Base-by-base conservation (phyloP, 2,797 vertebrate species). In the Nannoperca obscura region DNA sequence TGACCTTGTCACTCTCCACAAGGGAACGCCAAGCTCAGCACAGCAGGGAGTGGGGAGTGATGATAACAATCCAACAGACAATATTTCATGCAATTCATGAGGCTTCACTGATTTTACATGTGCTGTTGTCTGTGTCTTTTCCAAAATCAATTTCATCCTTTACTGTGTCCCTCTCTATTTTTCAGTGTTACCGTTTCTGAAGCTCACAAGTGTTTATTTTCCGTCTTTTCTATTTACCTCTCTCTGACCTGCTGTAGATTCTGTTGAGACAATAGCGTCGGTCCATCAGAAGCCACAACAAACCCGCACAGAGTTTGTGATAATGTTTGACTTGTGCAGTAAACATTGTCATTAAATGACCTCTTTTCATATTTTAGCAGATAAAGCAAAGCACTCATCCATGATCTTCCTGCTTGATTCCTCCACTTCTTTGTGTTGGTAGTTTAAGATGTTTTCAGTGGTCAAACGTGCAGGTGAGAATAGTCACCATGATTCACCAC, bases 261-360 rank as follows among this genome's bases (percentile, higher is more conserved):
- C 55, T 71, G 49, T 68, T 1, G 8, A 79, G 47, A 67, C 65
- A 70, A 63, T 19, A 20, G 11, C 62, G 1, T 47, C 14, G 71
- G 77, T 76, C 75, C 76, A 60, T 74, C 10, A 32, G 19, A 54
- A 66, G 17, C 53, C 57, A 60, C 42, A 49, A 19, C 34, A 78
- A 44, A 76, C 69, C 70, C 13, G 34, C 58, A 59, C 2, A 3
- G 8, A 55, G 55, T 46, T 47, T 50, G 14, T 38, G 50, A 4
- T 46, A 50, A 44, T 44, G 55, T 30, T 64, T 76, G 55, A 71
- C 53, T 47, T 40, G 10, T 20, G 59, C 65, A 49, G 36, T 49
- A 69, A 78, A 77, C 32, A 24, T 27, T 38, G 15, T 38, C 69
- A 78, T 66, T 74, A 57, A 27, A 12, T 20, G 10, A 3, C 22